A percentile compares a stretch with the other conserved stretches of the same genome.
These are phyloP conservation scores for Nothobranchius kuhntae DNA, from an alignment of 2,113 vertebrate genomes.

Conservation along the genomic window DNA sequence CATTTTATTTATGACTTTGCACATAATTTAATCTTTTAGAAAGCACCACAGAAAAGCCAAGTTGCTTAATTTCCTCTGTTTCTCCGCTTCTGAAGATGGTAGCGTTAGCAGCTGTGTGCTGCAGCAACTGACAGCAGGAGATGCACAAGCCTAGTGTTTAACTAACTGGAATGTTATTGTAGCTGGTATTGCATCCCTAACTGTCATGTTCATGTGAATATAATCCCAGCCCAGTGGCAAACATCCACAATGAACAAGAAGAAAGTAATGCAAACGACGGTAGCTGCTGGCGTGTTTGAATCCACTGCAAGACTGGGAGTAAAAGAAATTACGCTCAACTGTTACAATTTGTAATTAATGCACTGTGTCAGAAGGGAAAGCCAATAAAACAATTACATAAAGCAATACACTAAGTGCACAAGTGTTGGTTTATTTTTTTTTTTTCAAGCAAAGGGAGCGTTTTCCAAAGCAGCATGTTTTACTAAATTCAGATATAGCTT, in stretches of 20 bases:
- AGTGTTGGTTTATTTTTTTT: constrained; percentile 18
- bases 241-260: constrained; percentile 67
- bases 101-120: constrained; percentile 33
- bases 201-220: constrained; percentile 63
- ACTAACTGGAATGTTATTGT: constrained; percentile 57
- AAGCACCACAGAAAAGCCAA: constrained; percentile 60
- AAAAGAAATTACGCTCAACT: constrained; percentile 26
- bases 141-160: constrained; percentile 58
- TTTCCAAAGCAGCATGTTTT: constrained; percentile 39
- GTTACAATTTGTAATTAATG: constrained; percentile 29
- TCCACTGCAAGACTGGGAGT: constrained; percentile 18
- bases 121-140: constrained; percentile 59
- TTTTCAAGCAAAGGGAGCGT: constrained; percentile 8
- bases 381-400: constrained; percentile 49
- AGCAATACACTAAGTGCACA: constrained; percentile 14
- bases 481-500: constrained; percentile 34
- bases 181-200: constrained; percentile 43
- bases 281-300: constrained; percentile 59
- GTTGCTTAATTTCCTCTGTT: constrained; percentile 61
- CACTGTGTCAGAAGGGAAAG: constrained; percentile 23
- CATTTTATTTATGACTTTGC: constrained; percentile 61
- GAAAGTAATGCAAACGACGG: constrained; percentile 55
- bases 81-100: constrained; percentile 18
- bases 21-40: constrained; percentile 63
- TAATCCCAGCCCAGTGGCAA: constrained; percentile 73